phyloP scores from a whole-genome alignment of 2,113 vertebrate species.

The Psettodes erumei region DNA sequence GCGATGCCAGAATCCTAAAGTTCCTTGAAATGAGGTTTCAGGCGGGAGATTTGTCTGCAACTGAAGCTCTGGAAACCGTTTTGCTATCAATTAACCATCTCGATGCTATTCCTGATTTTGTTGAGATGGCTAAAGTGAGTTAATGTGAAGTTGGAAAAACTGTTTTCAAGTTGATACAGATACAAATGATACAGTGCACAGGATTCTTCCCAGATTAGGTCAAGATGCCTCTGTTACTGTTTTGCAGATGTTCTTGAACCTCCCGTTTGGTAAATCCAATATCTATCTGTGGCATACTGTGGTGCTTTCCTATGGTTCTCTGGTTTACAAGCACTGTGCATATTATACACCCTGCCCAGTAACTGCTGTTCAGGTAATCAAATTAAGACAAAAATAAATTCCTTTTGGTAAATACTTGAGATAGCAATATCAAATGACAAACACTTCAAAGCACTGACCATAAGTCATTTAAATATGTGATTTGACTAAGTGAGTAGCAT shows the following conservation, averaged over 20 bases:
- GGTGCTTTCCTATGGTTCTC: conserved; percentile 84
- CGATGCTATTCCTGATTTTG: conserved; percentile 66
- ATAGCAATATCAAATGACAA: background rate
- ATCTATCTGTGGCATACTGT: conserved; percentile 74
- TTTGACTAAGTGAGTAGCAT: background rate
- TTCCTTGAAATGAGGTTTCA: conserved; percentile 83
- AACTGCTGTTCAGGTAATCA: conserved; percentile 83
- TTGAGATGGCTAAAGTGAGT: conserved; percentile 81
- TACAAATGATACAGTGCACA: background rate
- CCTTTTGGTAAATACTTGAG: background rate
- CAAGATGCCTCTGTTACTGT: background rate
- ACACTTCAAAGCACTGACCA: background rate
- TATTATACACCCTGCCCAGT: conserved; percentile 76
- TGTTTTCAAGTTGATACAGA: background rate
- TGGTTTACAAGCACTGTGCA: conserved; percentile 84
- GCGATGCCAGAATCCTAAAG: conserved; percentile 79
- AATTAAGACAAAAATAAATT: background rate
- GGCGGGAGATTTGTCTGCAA: conserved; percentile 64
- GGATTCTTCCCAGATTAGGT: background rate
- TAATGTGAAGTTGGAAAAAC: background rate
- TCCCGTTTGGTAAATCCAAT: conserved; percentile 77
- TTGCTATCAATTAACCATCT: conserved; percentile 79
- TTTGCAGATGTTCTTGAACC: conserved; percentile 82
- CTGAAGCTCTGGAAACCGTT: conserved; percentile 78
- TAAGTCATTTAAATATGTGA: background rate